Percentiles rank a stretch among this genome's conserved stretches.
These are phyloP conservation scores for Sphaerodactylus townsendi DNA, from an alignment of 2,113 vertebrate genomes.

Conservation along the genomic window DNA sequence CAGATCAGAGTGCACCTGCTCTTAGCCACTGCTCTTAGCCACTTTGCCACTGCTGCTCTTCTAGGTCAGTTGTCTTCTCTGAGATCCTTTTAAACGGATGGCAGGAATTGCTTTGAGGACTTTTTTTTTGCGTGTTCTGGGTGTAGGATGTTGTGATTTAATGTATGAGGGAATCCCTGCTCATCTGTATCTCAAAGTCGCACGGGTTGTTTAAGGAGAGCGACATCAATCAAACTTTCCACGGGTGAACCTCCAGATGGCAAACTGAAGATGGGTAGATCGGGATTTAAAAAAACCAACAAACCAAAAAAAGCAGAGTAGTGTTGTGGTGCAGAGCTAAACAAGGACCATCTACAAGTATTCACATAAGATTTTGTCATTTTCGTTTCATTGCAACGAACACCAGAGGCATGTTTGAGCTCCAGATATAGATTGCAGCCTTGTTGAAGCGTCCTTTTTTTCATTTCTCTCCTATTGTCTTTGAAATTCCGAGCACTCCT, in stretches of 20 bases:
- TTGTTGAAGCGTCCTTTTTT: neutral
- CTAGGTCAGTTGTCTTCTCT: too few relatives aligned
- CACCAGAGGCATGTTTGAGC: neutral
- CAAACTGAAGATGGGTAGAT: neutral
- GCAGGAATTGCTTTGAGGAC: too few relatives aligned
- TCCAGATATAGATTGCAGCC: neutral
- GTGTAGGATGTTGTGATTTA: too few relatives aligned
- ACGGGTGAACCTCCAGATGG: neutral
- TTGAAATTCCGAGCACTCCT: neutral
- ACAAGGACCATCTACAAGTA: neutral
- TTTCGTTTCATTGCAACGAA: neutral
- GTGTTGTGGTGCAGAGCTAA: neutral
- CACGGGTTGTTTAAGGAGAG: neutral
- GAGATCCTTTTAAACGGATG: too few relatives aligned
- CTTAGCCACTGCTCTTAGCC: too few relatives aligned
- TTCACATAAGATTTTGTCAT: neutral
- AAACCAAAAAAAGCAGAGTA: neutral
- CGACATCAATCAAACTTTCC: slow-evolving; percentile 6
- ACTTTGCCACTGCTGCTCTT: too few relatives aligned
- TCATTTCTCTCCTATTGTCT: neutral
- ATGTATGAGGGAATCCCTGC: too few relatives aligned
- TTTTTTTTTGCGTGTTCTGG: too few relatives aligned
- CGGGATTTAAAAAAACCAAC: neutral
- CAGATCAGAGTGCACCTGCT: too few relatives aligned
- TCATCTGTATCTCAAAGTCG: neutral